Evolutionary conservation across 2,797 vertebrate species (phyloP), one percentile per base, ranked within the genome.

Genomic region (Uromys caudimaculatus): DNA sequence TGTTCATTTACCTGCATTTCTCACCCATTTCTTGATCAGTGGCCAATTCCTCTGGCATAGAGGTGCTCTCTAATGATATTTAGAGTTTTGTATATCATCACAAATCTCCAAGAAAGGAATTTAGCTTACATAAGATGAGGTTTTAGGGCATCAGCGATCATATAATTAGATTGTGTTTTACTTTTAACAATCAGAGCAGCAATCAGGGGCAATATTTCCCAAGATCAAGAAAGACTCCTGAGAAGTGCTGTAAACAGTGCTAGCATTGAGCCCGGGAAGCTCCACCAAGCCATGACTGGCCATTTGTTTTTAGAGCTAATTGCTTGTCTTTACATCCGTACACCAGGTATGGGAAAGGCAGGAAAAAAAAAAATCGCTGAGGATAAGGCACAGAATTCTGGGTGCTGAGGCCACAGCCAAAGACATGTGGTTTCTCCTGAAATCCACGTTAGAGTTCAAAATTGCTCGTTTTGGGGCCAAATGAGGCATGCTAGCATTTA

Each of bases 91-190:
- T 91, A 24, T 38, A 27, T 93, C 83, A 76, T 75, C 89, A 85
- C 71, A 13, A 82, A 91, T 86, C 88, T 91, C 69, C 69, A 86
- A 76, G 95, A 88, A 84, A 89, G 60, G 38, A 29, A 52, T 69
- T 56, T 93, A 54, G 7, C 5, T 56, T 54, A 41, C 8, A 27
- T 29, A 17, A 7, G 62, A 14, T 79, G 95, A 84, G 14, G 89
- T 1, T 58, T 84, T 24, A 81, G 60, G 35, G 47, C 69, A 76
- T 19, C 12, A 44, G 62, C n/a, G 69, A 83, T 47, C 41, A 77
- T 76, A 69, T 11, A 75, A 71, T 47, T 16, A 50, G 64, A 79
- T 52, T 90, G 38, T 23, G 38, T 83, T 94, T 38, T 0, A 1
- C 19, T 94, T 88, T n/a, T 54, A 83, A 69, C 75, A 94, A 47